Base-by-base conservation (phyloP, 2,113 vertebrate genomes). In the Mionectes macconnelli region DNA sequence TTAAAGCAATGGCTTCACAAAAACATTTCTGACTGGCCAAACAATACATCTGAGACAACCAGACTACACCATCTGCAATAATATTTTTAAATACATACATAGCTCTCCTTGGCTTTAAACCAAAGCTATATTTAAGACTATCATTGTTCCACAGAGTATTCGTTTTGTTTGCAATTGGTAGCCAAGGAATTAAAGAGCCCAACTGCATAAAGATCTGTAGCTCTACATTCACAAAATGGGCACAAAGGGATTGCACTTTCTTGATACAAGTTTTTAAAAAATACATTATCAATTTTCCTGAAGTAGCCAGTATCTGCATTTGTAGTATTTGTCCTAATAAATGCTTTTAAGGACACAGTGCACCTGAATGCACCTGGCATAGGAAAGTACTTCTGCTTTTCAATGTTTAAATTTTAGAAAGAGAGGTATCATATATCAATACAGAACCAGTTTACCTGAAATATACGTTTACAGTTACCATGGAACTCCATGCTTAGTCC, bases 401-500 rank as follows among this genome's bases (percentile, higher is more conserved):
- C 55, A 73, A 0, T 25, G 53, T 50, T 86, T 80, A 47, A 14
- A 62, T 76, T 89, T 84, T 67, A 87, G 57, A 78, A 89, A 94
- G 67, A 92, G 15, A 87, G 10, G 25, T 75, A 75, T 52, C n/a
- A 84, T 33, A 70, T 28, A 91, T 64, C 64, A 72, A 75, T 25
- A 78, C 12, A 84, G 60, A 90, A 84, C 56, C 69, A n/a, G 40
- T 85, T 97, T 98, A 99, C 99, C 99, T 99, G 99, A 97, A 99
- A 99, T 85, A 99, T 94, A 81, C 99, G 98, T 97, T 99, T 99
- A 98, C 99, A 99, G 98, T 98, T 99, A 91, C 99, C 99, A 45
- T 99, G 99, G 91, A 99, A 99, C 97, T 99, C 99, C 99, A 99
- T 99, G 96, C 99, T 99, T 94, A 99, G 98, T 92, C 99, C 99